Evolutionary conservation across 2,113 vertebrate species (phyloP), one percentile per base, ranked within the genome.

Genomic region (Pelusios castaneus): DNA sequence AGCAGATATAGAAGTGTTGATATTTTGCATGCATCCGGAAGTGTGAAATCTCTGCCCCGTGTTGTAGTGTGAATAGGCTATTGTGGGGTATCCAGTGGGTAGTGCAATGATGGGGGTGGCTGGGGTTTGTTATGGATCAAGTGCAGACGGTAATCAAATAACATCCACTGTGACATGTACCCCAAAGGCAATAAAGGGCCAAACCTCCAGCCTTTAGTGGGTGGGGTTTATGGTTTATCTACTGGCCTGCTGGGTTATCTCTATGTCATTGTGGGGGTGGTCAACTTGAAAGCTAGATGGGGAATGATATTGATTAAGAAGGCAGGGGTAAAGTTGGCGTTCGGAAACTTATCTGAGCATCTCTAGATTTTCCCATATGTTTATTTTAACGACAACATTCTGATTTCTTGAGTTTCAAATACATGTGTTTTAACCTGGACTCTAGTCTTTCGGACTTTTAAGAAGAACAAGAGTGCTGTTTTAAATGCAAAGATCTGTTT

Each of bases 401-500:
- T 87, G 25, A 24, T 82, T 85, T 95, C 87, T 87, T 79, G 16
- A 87, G 88, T 95, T 83, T 77, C 2, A 86, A 85, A 52, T 77
- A 67, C 43, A 25, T 43, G 21, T 25, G 10, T 87, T 94, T 77
- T 60, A 87, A 54, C 31, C 27, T 73, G 58, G 80, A 70, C n/a
- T 80, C 58, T 85, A 14, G 82, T 45, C 78, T 88, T 43, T 55
- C 25, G 45, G 27, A 52, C 76, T 73, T 54, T 80, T 85, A 88
- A 82, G 34, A 89, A 80, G 19, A n/a, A n/a, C 77, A 94, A 95
- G 81, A 91, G 83, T 83, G 38, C 49, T 63, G 19, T 54, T 82
- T 92, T 54, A 89, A 88, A 78, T 52, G 43, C 25, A 60, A 83
- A 80, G 1, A 84, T 75, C 49, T 90, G 82, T 96, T 95, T 94